Evolutionary conservation across 2,888 invertebrate species (phyloP).

Genomic region (Drosophila borborema): DNA sequence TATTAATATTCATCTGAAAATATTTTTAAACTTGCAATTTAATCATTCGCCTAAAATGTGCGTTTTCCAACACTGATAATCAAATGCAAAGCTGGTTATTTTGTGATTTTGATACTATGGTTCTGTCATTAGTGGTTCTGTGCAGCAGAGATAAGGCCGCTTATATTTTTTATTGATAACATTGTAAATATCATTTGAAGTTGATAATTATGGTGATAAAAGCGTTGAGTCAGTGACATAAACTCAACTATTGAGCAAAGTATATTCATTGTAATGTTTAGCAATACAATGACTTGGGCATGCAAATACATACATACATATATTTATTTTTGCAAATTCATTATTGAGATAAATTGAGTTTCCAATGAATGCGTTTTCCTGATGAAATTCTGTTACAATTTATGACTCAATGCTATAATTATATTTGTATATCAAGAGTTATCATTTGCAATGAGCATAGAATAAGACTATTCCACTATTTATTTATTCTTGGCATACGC

Average conservation of each 20-base stretch:
- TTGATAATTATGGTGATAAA: not conserved
- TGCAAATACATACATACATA: too few relatives aligned
- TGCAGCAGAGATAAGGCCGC: too few relatives aligned
- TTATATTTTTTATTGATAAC: too few relatives aligned
- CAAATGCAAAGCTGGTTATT: conserved; percentile 12
- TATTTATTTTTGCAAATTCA: not conserved
- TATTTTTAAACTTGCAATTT: conserved; percentile 12
- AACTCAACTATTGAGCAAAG: not conserved
- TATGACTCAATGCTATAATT: not conserved
- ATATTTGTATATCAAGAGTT: not conserved
- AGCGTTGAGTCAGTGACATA: not conserved
- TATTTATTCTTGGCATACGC: not conserved
- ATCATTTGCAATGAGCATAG: too few relatives aligned
- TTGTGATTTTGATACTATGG: not conserved
- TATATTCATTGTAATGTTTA: not conserved
- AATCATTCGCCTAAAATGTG: not conserved
- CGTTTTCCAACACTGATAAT: conserved; percentile 29
- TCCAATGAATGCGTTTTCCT: conserved; percentile 5
- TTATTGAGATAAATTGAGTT: not conserved
- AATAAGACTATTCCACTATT: not conserved
- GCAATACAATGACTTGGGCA: not conserved
- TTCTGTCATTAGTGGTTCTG: not conserved
- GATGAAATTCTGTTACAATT: too few relatives aligned
- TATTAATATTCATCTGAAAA: not conserved
- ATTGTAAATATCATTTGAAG: not conserved